Conservation (phyloP, 2,113 vertebrate genomes). For the Ranitomeya imitator region DNA sequence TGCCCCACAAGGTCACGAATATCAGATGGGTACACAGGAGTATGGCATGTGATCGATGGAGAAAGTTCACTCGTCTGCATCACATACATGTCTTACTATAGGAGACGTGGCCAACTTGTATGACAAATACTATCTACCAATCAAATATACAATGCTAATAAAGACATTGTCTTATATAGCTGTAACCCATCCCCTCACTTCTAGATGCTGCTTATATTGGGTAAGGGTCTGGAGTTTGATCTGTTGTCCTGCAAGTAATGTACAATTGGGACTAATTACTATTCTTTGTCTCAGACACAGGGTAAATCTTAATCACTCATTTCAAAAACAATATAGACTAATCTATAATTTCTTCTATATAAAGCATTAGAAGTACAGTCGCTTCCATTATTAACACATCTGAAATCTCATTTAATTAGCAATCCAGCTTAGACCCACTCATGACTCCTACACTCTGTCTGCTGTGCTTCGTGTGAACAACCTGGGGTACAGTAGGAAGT, state of each 20-base stretch:
- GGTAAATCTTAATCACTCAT: background rate
- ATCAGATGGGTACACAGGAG: background rate
- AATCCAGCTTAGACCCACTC: slow-evolving; percentile 14
- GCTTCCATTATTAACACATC: background rate
- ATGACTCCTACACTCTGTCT: slow-evolving; percentile 44
- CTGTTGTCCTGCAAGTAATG: background rate
- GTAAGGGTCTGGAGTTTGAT: background rate
- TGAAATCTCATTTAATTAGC: slow-evolving; percentile 18
- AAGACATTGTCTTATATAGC: background rate
- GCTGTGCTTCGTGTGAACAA: background rate
- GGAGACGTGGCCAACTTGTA: background rate
- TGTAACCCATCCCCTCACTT: background rate
- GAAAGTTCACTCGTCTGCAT: background rate
- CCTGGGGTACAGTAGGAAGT: slow-evolving; percentile 3
- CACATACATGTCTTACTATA: background rate
- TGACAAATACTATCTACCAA: background rate
- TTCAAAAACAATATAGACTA: background rate
- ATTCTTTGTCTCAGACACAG: background rate
- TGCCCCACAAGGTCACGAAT: background rate
- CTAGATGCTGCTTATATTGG: background rate
- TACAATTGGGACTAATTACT: background rate
- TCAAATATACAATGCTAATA: background rate
- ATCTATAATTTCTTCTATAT: background rate
- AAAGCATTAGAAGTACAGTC: background rate
- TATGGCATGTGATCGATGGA: background rate